Conservation (phyloP, 1,140 invertebrate species). For the Hermetia illucens region DNA sequence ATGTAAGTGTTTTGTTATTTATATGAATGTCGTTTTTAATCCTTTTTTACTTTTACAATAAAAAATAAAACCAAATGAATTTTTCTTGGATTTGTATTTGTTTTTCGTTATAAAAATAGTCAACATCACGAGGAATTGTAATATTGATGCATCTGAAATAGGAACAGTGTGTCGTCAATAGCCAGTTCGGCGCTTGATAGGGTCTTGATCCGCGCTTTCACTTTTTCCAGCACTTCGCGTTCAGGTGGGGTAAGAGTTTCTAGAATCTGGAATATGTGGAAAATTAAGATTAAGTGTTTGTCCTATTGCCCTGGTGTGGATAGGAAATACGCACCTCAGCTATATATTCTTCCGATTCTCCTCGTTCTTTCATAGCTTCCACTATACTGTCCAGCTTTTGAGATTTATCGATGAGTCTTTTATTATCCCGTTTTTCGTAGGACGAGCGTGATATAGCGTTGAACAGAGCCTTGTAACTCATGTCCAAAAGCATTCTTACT, state of each 20-base stretch:
- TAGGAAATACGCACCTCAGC: constrained; percentile 56
- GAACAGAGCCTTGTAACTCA: constrained; percentile 61
- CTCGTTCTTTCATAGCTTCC: constrained; percentile 55
- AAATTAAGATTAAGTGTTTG: not conserved
- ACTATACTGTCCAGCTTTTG: constrained; percentile 67
- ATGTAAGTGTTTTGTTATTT: no score
- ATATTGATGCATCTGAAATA: constrained; percentile 44
- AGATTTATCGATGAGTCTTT: constrained; percentile 70
- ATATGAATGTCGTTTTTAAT: no score
- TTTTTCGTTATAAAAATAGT: no score
- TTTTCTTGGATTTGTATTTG: no score
- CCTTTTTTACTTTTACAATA: no score
- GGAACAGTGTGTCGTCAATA: constrained; percentile 58
- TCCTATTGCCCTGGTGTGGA: constrained; percentile 9
- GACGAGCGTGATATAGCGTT: constrained; percentile 49
- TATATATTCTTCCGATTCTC: constrained; percentile 57
- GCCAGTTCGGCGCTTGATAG: constrained; percentile 50
- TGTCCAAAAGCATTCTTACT: constrained; percentile 54
- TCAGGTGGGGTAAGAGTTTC: constrained; percentile 68
- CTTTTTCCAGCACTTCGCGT: constrained; percentile 46
- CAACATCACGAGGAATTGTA: constrained; percentile 13
- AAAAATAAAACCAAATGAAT: no score
- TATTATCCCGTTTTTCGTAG: constrained; percentile 46
- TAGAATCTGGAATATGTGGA: constrained; percentile 40
- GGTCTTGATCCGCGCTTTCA: constrained; percentile 48